A percentile compares a stretch with the other conserved stretches of the same genome.
Conservation (phyloP, 1,140 invertebrate species). For the Venustaconcha ellipsiformis region DNA sequence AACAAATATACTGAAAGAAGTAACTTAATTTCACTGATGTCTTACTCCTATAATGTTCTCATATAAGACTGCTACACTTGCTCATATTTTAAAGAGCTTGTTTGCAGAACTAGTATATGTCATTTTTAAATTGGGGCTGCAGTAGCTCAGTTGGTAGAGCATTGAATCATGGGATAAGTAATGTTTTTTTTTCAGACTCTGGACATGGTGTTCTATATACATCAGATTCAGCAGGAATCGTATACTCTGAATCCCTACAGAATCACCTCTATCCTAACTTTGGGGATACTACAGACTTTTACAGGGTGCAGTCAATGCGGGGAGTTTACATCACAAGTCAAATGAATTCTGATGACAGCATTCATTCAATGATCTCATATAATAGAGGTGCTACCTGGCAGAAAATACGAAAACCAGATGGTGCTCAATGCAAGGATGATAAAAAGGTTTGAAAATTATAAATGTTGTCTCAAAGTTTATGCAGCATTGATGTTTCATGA, state of each 20-base stretch:
- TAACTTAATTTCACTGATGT: no score
- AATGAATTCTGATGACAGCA: constrained; percentile 61
- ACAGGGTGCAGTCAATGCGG: constrained; percentile 63
- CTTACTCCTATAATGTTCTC: neutral
- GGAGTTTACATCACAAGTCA: constrained; percentile 68
- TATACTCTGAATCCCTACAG: constrained; percentile 64
- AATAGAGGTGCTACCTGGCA: constrained; percentile 66
- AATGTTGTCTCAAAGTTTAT: neutral
- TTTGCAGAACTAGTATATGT: neutral
- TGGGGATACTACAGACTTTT: constrained; percentile 66
- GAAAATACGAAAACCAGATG: constrained; percentile 47
- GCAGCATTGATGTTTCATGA: neutral
- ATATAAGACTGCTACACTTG: neutral
- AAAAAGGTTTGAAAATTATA: constrained; percentile 43
- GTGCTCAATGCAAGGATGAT: constrained; percentile 56
- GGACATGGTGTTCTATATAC: constrained; percentile 67
- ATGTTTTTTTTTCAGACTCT: constrained; percentile 50
- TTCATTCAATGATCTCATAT: constrained; percentile 65
- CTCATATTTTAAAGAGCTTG: neutral
- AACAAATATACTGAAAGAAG: no score
- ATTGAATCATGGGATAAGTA: no score
- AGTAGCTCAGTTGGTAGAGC: no score
- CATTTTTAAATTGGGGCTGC: neutral
- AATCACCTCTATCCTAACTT: constrained; percentile 67
- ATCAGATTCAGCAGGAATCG: constrained; percentile 59